Conservation (phyloP, 2,888 invertebrate genomes). For the Andrena chrysosceles region DNA sequence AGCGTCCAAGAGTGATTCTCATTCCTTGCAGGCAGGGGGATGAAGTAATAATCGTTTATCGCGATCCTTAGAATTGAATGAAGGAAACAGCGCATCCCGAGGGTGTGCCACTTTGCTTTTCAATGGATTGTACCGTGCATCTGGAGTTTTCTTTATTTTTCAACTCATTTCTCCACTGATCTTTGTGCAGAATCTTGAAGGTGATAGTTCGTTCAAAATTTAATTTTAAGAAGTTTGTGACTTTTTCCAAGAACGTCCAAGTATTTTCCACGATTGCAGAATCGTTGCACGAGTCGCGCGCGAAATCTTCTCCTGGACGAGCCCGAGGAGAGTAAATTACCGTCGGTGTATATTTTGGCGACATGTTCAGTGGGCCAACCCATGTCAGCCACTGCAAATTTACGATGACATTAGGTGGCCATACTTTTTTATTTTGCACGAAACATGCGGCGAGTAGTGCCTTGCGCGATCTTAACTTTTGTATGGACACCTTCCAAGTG, state of each 20-base stretch:
- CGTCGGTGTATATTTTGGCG: slow-evolving; percentile 63
- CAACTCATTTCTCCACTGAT: too few relatives aligned
- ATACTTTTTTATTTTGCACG: slow-evolving; percentile 27
- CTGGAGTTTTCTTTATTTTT: too few relatives aligned
- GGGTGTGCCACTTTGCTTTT: too few relatives aligned
- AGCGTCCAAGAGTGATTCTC: slow-evolving; percentile 22
- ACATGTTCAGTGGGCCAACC: slow-evolving; percentile 50
- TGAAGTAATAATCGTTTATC: slow-evolving; percentile 47
- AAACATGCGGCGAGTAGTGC: background rate
- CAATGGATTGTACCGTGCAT: too few relatives aligned
- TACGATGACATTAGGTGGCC: slow-evolving; percentile 54
- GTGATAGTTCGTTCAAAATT: too few relatives aligned
- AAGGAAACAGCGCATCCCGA: slow-evolving; percentile 31
- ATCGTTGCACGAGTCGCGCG: slow-evolving; percentile 31
- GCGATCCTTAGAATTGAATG: slow-evolving; percentile 19
- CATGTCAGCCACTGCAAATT: slow-evolving; percentile 48
- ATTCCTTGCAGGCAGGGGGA: slow-evolving; percentile 41
- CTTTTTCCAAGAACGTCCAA: background rate
- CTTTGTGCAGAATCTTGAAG: too few relatives aligned
- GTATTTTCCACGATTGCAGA: slow-evolving; percentile 19
- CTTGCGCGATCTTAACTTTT: slow-evolving; percentile 14
- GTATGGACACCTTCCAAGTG: background rate
- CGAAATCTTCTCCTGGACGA: slow-evolving; percentile 26
- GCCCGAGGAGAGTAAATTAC: slow-evolving; percentile 60
- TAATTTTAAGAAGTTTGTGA: background rate